A percentile compares a stretch with the other conserved stretches of the same genome.
Evolutionary conservation across 2,797 vertebrate genomes (phyloP).

Genomic region (Enteromius unitaeniatus): DNA sequence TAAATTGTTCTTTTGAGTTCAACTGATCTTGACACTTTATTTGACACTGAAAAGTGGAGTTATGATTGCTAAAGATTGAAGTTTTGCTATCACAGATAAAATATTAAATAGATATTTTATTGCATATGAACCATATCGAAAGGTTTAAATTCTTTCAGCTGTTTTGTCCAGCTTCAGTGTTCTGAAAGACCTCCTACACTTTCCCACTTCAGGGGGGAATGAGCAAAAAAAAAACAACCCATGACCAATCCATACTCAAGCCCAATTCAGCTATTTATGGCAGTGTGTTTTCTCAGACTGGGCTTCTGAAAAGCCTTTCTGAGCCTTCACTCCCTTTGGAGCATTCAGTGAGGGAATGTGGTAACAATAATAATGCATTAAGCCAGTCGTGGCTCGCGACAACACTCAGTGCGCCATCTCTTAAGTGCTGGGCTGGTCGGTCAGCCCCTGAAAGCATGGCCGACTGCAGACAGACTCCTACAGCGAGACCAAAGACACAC

Average conservation of each 20-base stretch:
- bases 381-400: conserved; percentile 75
- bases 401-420: conserved; percentile 78
- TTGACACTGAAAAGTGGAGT: neutral
- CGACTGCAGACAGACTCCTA: conserved; percentile 68
- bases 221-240: conserved; percentile 36
- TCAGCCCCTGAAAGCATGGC: conserved; percentile 79
- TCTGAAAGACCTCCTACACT: conserved; percentile 26
- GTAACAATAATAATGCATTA: conserved; percentile 85
- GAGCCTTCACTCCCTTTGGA: conserved; percentile 65
- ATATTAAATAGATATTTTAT: neutral
- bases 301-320: conserved; percentile 76
- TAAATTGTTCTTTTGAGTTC: too few relatives aligned
- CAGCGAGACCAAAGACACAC: conserved; percentile 64
- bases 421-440: conserved; percentile 79
- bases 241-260: conserved; percentile 59
- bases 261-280: conserved; percentile 62
- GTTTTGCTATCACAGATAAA: neutral
- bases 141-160: neutral
- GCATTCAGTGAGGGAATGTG: conserved; percentile 76
- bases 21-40: neutral
- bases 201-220: conserved; percentile 55
- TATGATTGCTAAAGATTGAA: neutral
- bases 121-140: neutral
- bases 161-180: neutral
- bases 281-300: conserved; percentile 58